Base-by-base conservation (phyloP, 2,888 invertebrate genomes). In the Caenorhabditis sp. region DNA sequence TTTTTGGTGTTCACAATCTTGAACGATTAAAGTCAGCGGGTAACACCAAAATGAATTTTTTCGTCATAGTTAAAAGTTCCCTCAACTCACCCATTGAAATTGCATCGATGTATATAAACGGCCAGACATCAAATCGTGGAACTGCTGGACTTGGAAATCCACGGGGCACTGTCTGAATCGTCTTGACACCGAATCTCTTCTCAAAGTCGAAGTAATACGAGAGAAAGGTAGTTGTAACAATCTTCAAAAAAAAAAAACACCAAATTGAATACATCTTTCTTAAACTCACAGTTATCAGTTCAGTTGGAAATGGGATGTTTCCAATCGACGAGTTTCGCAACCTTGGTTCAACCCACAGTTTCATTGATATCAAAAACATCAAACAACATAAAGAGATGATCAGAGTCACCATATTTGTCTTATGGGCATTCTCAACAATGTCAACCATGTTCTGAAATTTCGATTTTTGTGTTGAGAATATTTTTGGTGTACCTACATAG, bases 21-120 rank as follows among this genome's bases (percentile, higher is more conserved):
- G n/a, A n/a, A n/a, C n/a, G n/a, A n/a, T n/a, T n/a, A n/a, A n/a
- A n/a, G n/a, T n/a, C n/a, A n/a, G n/a, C n/a, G n/a, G n/a, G n/a
- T n/a, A n/a, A n/a, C n/a, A 5, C 36, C 5, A 36, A 36, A 36
- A 36, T 56, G 5, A 56, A 21, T 50, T 54, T 54, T 54, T 4
- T 10, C 23, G 8, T 21, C 25, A 54, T 7, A 23, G 5, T 25
- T 7, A 54, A 20, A 23, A 25, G 23, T 4, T 36, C 10, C 7
- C 10, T 36, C 7, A 54, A 36, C 8, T 20, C 7, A 73, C 68
- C 88, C 25, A 90, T 87, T 38, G 88, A 88, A 38, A 90, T 67
- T 1, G 88, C 88, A 77, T 89, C 89, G 10, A 84, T 70, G 91
- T 91, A 27, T 91, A 93, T 80, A 17, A 71, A 63, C 0, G 57